phyloP scores from a whole-genome alignment of 1,140 invertebrate genomes.

The Drosophila tristis region DNA sequence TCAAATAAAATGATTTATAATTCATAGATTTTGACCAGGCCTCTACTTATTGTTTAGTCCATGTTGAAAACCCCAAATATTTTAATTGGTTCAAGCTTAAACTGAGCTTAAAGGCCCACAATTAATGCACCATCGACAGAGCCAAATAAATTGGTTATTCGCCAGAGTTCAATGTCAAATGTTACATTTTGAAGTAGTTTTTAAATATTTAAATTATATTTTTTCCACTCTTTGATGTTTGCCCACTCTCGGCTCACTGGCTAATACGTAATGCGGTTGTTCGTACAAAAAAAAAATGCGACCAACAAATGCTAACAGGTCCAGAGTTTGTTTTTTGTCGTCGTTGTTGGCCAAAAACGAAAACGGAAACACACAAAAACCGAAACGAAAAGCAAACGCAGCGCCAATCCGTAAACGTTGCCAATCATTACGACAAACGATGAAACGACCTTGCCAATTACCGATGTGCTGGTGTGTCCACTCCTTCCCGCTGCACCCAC shows the following conservation, averaged over 20 bases:
- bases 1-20: not conserved
- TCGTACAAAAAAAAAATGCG: conserved; percentile 15
- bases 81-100: no score
- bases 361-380: conserved; percentile 42
- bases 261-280: conserved; percentile 38
- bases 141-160: no score
- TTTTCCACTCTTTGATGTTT: conserved; percentile 19
- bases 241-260: conserved; percentile 1
- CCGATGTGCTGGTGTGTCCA: conserved; percentile 38
- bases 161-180: no score
- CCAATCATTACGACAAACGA: conserved; percentile 78
- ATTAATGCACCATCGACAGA: no score
- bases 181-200: not conserved
- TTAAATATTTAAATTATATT: conserved; percentile 3
- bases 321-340: conserved; percentile 37
- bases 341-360: conserved; percentile 57
- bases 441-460: conserved; percentile 79
- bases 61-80: no score
- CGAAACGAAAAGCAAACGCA: conserved; percentile 53
- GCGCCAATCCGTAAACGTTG: conserved; percentile 60
- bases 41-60: no score
- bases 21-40: not conserved
- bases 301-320: conserved; percentile 62
- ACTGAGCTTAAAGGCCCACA: no score
- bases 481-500: not conserved